A percentile compares a stretch with the other conserved stretches of the same genome.
These are phyloP conservation scores for Struthidea cinerea DNA, from an alignment of 2,113 vertebrate genomes.

Conservation along the genomic window DNA sequence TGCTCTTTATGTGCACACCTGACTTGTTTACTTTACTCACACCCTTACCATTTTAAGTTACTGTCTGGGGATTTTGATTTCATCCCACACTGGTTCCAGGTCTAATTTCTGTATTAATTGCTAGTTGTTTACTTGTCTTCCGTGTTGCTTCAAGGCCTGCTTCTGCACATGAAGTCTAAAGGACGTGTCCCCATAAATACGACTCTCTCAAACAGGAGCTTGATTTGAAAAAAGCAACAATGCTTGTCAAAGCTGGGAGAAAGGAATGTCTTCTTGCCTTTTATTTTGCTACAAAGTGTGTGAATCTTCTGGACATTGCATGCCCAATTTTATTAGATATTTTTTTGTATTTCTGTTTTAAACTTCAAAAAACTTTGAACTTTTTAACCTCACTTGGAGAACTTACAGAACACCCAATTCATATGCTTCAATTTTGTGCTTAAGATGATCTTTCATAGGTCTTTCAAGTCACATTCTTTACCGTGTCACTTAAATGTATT, in stretches of 20 bases:
- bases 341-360: background rate
- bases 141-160: background rate
- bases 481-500: background rate
- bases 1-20: background rate
- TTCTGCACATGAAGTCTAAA: background rate
- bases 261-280: background rate
- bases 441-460: background rate
- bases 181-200: fast-evolving
- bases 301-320: background rate
- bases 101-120: background rate
- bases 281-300: background rate
- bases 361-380: background rate
- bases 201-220: background rate
- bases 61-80: background rate
- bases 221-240: background rate
- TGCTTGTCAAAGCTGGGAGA: background rate
- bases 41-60: background rate
- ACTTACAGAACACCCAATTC: background rate
- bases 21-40: background rate
- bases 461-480: background rate
- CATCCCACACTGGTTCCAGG: background rate
- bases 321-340: background rate
- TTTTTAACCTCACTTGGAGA: background rate
- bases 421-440: background rate
- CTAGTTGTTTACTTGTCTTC: background rate